phyloP scores from a whole-genome alignment of 2,113 vertebrate genomes.

The Dromaius novaehollandiae region DNA sequence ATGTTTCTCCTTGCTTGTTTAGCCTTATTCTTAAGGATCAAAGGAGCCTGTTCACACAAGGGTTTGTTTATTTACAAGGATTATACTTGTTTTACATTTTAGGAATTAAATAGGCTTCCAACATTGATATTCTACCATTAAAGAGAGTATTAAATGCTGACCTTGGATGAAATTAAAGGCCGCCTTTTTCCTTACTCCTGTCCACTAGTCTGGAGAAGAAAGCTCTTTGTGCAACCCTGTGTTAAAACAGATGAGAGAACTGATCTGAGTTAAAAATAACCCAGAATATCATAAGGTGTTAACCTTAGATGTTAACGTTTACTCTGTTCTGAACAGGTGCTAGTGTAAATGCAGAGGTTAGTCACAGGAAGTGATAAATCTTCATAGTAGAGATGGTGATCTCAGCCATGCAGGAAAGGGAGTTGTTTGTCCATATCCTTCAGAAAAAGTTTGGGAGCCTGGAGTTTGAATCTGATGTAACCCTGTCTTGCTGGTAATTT shows the following conservation, averaged over 20 bases:
- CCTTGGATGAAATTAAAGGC: neutral
- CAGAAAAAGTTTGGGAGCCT: neutral
- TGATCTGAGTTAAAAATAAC: neutral
- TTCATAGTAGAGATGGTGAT: neutral
- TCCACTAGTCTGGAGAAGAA: neutral
- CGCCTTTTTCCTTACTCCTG: neutral
- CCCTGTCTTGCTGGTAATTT: neutral
- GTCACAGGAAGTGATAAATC: neutral
- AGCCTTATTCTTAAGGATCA: neutral
- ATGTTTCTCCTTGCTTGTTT: neutral
- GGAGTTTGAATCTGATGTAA: neutral
- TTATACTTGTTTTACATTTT: constrained; percentile 41
- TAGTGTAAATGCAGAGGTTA: neutral
- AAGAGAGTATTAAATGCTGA: neutral
- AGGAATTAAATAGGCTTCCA: constrained; percentile 10
- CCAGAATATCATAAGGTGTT: neutral
- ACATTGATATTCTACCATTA: neutral
- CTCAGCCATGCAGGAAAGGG: neutral
- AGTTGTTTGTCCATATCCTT: neutral
- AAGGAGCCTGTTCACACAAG: constrained; percentile 18
- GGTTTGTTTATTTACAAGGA: constrained; percentile 50
- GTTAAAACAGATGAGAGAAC: neutral
- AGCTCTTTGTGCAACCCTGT: neutral
- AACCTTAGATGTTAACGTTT: neutral
- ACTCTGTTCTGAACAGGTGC: neutral